Evolutionary conservation across 2,888 invertebrate species (phyloP), one percentile per base, ranked within the genome.

Genomic region (Cepaea hortensis): DNA sequence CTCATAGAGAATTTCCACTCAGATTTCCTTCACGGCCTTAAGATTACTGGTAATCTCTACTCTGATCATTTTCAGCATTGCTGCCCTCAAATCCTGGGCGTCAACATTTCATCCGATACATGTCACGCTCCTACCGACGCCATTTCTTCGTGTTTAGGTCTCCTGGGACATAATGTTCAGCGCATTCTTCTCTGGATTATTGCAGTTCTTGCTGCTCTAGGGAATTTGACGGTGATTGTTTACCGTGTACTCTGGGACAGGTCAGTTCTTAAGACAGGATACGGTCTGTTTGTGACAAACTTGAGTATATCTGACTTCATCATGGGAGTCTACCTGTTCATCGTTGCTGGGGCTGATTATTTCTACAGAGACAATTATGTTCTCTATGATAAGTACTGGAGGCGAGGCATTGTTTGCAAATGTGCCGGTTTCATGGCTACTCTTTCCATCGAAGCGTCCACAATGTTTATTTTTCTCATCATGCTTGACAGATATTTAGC

Each of bases 241-340:
- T 90, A 86, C 73, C 84, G 91, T 0, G 5, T 87, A 1, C 61
- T 87, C 3, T 85, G 93, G 83, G 91, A 93, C 85, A 82, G 90
- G 90, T 46, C 88, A 88, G 35, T 35, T 35, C 35, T 35, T 0
- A 35, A 35, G 35, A 35, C 35, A 35, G 35, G 35, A 35, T 35
- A 35, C 35, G 35, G 35, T 35, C 35, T 35, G 35, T 35, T 35
- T 35, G 35, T 35, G 35, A 35, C 35, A 35, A 35, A 73, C 18
- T 73, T 35, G 35, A 7, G 72, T 73, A 35, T 73, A 73, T 23
- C 72, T 35, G 72, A 73, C 72, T 35, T 73, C 35, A 73, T 73
- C 35, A 73, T 73, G 91, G 91, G 91, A 0, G 61, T 91, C 0
- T 91, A 91, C 79, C 79, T 91, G 85, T 23, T 90, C 46, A 89